Conservation (phyloP, 2,888 invertebrate species). For the Noctuana brunneofusca region DNA sequence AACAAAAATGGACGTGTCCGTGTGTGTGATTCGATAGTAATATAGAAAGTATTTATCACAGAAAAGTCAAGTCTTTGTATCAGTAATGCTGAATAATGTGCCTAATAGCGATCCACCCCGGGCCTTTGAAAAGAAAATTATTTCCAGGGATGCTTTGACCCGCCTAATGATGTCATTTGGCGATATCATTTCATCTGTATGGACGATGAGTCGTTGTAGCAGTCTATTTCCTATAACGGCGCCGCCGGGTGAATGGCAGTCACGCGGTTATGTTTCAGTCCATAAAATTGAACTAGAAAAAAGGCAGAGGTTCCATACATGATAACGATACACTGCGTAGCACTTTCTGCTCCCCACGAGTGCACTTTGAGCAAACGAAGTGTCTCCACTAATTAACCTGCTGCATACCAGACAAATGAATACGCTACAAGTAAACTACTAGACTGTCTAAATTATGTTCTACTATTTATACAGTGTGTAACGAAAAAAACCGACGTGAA, state of each 20-base stretch:
- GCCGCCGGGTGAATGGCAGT: constrained; percentile 38
- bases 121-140: constrained; percentile 47
- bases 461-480: no score
- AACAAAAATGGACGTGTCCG: no score
- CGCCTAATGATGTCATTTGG: constrained; percentile 49
- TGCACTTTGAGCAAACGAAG: no score
- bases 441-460: no score
- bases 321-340: no score
- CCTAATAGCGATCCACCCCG: constrained; percentile 40
- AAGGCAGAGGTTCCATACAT: background rate
- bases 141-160: constrained; percentile 46
- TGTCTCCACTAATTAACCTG: no score
- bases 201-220: constrained; percentile 43
- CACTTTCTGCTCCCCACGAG: no score
- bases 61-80: constrained; percentile 41
- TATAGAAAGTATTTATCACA: constrained; percentile 39
- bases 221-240: constrained; percentile 43
- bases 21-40: no score
- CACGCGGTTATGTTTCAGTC: constrained; percentile 13
- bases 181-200: constrained; percentile 48
- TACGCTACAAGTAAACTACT: no score
- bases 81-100: constrained; percentile 44
- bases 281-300: constrained; percentile 9
- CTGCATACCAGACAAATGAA: no score
- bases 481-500: no score